These are phyloP conservation scores for Phyto melanocephala DNA, from an alignment of 2,888 invertebrate species.

Conservation along the genomic window DNA sequence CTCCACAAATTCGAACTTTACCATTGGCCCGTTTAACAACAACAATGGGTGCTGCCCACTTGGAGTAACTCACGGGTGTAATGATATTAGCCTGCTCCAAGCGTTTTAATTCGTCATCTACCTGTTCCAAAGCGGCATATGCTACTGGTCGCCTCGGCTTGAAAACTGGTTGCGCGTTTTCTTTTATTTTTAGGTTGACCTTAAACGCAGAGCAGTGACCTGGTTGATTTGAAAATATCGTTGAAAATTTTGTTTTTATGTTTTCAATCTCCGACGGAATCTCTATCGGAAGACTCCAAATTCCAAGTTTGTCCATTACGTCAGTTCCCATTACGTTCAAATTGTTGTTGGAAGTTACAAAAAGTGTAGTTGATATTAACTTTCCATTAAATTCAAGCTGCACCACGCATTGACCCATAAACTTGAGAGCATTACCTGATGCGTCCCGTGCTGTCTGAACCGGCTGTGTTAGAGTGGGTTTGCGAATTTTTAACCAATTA, in stretches of 20 bases:
- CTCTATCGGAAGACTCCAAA: constrained; percentile 14
- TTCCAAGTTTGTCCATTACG: constrained; percentile 9
- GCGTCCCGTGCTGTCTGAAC: constrained; percentile 11
- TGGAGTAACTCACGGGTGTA: constrained; percentile 55
- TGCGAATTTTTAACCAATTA: constrained; percentile 34
- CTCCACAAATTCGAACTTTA: constrained; percentile 52
- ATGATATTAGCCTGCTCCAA: constrained; percentile 57
- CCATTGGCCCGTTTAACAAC: constrained; percentile 42
- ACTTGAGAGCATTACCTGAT: constrained; percentile 20
- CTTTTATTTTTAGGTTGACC: constrained; percentile 15
- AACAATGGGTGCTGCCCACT: constrained; percentile 65
- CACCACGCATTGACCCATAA: constrained; percentile 9
- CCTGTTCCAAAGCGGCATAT: constrained; percentile 56
- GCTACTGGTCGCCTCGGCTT: constrained; percentile 59
- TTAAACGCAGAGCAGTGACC: constrained; percentile 14
- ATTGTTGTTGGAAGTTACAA: too few relatives aligned
- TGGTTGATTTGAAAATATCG: neutral
- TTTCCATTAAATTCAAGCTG: constrained; percentile 1
- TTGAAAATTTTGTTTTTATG: neutral
- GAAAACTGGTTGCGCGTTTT: constrained; percentile 44
- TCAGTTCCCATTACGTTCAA: constrained; percentile 20
- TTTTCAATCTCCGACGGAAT: neutral
- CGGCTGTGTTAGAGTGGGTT: constrained; percentile 4
- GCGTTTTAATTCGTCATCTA: constrained; percentile 56
- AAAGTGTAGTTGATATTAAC: constrained; percentile 1